Conservation (phyloP, 2,797 vertebrate genomes). For the Myotis findleyi region DNA sequence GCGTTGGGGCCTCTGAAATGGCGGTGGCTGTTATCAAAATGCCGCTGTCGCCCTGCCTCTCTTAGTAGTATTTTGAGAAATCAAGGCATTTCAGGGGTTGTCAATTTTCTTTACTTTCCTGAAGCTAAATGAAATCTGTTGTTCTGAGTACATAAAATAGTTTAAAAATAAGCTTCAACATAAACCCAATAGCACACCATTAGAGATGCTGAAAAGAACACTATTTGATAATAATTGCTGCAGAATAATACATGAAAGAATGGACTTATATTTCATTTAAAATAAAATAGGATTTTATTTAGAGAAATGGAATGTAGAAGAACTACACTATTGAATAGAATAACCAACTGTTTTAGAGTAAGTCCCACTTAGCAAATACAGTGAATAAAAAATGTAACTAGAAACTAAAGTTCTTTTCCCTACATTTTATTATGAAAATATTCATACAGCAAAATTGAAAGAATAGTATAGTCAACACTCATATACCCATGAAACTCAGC, state of each 20-base stretch:
- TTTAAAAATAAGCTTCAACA: not conserved
- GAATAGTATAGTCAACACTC: not conserved
- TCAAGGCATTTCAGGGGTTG: not conserved
- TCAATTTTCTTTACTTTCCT: not conserved
- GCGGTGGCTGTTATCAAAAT: not conserved
- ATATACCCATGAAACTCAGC: accelerated
- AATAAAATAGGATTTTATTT: not conserved
- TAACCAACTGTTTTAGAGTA: not conserved
- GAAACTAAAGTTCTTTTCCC: not conserved
- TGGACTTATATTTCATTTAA: not conserved
- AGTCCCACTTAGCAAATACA: not conserved
- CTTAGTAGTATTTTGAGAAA: not conserved
- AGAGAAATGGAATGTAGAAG: not conserved
- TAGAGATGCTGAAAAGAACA: not conserved
- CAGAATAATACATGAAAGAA: not conserved
- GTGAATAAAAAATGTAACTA: not conserved
- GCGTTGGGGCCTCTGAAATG: not conserved
- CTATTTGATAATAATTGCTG: not conserved
- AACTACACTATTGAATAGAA: not conserved
- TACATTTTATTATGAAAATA: not conserved
- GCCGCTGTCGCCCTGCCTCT: not conserved
- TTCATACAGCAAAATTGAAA: not conserved
- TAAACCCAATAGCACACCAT: not conserved
- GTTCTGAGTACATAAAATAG: not conserved
- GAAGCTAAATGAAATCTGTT: not conserved